Conservation (phyloP, 2,113 vertebrate species). For the Ameiurus melas region DNA sequence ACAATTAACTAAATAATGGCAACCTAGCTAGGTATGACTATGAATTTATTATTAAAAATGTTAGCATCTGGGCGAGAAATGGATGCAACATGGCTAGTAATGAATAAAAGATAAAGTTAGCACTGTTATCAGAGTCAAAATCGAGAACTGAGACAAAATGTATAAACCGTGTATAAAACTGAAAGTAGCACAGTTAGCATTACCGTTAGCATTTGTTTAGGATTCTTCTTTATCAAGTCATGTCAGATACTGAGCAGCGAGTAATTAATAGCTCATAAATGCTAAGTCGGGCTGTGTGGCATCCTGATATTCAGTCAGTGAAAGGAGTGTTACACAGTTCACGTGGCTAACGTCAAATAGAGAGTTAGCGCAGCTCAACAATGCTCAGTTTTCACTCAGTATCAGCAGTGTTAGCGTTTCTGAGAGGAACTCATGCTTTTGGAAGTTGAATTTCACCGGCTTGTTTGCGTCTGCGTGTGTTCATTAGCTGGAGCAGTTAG, state of each 20-base stretch:
- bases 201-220: neutral
- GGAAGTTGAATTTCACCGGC: neutral
- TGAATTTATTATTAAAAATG: too few relatives aligned
- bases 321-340: neutral
- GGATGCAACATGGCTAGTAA: neutral
- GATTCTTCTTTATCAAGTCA: neutral
- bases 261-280: neutral
- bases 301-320: neutral
- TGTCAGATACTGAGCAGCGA: neutral
- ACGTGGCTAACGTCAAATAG: neutral
- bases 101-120: neutral
- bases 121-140: neutral
- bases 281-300: neutral
- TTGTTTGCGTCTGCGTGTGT: neutral
- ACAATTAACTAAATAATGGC: too few relatives aligned
- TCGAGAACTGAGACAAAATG: neutral
- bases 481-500: neutral
- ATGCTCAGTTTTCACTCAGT: neutral
- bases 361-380: neutral
- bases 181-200: neutral
- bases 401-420: neutral
- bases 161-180: neutral
- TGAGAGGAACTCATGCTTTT: neutral
- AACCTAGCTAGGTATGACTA: neutral
- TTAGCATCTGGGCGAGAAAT: neutral